These are phyloP conservation scores for Typhlichthys subterraneus DNA, from an alignment of 2,797 vertebrate species.

Conservation along the genomic window DNA sequence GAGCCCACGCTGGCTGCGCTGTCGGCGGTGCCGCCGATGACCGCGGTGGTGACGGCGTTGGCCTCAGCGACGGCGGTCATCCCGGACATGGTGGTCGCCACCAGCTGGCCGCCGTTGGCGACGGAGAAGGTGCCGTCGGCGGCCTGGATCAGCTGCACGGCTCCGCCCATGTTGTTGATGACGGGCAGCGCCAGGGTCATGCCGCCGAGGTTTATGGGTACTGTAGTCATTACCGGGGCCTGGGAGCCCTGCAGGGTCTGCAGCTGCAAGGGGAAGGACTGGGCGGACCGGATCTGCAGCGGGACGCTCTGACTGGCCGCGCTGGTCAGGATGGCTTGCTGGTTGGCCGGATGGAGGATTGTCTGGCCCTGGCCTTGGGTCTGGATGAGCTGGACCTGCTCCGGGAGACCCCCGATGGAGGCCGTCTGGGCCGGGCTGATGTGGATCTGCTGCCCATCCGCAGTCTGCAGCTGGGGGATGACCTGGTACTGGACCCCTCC, in stretches of 20 bases:
- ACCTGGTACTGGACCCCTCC: constrained; percentile 97
- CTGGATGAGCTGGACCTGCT: constrained; percentile 96
- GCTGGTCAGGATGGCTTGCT: constrained; percentile 87
- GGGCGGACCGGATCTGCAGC: constrained; percentile 92
- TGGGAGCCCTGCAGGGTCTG: constrained; percentile 93
- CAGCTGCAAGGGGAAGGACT: constrained; percentile 94
- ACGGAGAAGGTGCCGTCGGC: constrained; percentile 88
- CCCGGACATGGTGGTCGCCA: constrained; percentile 84
- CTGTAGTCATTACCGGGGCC: constrained; percentile 92
- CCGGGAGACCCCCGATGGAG: constrained; percentile 80
- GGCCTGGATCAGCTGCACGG: constrained; percentile 89
- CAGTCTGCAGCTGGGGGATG: constrained; percentile 94
- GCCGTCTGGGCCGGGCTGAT: constrained; percentile 85
- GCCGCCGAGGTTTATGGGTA: constrained; percentile 96
- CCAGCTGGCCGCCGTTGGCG: constrained; percentile 89
- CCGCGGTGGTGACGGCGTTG: constrained; percentile 70
- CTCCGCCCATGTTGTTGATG: constrained; percentile 89
- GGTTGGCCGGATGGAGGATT: constrained; percentile 80
- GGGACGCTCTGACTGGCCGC: constrained; percentile 92
- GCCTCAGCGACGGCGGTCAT: constrained; percentile 77
- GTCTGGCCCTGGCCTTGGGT: constrained; percentile 82
- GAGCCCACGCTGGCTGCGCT: constrained; percentile 75
- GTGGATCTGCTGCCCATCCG: constrained; percentile 95
- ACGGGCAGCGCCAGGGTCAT: constrained; percentile 95
- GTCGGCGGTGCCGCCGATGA: constrained; percentile 82